Evolutionary conservation across 2,113 vertebrate species (phyloP), one percentile per base, ranked within the genome.

Genomic region (Tachuris rubrigastra): DNA sequence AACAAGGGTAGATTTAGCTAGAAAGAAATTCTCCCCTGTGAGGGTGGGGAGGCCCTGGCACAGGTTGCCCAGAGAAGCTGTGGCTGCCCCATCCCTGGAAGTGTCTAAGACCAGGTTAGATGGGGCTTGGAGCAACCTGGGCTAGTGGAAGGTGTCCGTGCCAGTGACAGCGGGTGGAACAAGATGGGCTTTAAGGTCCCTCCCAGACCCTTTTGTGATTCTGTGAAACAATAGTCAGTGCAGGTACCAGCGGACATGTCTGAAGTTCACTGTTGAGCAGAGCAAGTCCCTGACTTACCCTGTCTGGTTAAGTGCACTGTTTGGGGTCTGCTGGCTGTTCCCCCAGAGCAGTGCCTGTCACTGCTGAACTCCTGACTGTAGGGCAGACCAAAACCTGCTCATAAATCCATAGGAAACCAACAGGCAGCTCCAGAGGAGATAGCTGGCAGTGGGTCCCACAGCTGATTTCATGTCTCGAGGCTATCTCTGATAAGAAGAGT

Each of bases 301-400:
- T 30, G 25, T 50, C 22, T 49, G 46, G 20, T 20, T 49, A 24
- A 13, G 12, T n/a, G 17, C 63, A 13, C 9, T 12, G n/a, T 4
- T 65, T 12, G 23, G 41, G 65, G 14, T 37, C 22, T 69, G 66
- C 30, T n/a, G 14, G 5, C 37, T 17, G 1, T 27, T 80, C 24
- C 55, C 23, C n/a, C 59, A 21, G 18, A 3, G 11, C 2, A 28
- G 44, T 17, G 15, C 23, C 5, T 69, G 37, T 37, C 5, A 1
- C n/a, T 58, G 1, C 33, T 0, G 0, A 14, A 14, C 35, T 24
- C 1, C 1, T 30, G 66, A 15, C 41, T 14, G 7, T 12, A 33
- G 75, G 39, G 28, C 37, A 71, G 49, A 28, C 17, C 66, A 89
- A 78, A 68, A 28, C 56, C 30, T 50, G 35, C 6, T 42, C 12